phyloP scores from a whole-genome alignment of 2,888 invertebrate species.

The Monoplex corrugatus region DNA sequence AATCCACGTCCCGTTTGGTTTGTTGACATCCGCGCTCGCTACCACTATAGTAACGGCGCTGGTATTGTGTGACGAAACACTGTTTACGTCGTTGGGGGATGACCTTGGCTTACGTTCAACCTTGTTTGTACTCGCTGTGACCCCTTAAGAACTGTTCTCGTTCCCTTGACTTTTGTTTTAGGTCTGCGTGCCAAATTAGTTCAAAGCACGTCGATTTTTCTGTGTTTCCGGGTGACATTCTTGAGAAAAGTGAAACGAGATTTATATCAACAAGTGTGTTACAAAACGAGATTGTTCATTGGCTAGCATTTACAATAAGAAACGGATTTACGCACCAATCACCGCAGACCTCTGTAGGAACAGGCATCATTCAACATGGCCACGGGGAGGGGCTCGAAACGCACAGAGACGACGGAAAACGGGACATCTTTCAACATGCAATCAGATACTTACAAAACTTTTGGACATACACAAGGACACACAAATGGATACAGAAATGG shows the following conservation, averaged over 20 bases:
- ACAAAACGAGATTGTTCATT: constrained; percentile 15
- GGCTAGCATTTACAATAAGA: constrained; percentile 2
- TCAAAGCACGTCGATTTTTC: background rate
- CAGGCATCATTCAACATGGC: constrained; percentile 52
- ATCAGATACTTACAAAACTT: constrained; percentile 24
- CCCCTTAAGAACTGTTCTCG: background rate
- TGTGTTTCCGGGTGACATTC: background rate
- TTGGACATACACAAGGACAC: constrained; percentile 50
- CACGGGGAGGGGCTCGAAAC: constrained; percentile 55
- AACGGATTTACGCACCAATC: background rate
- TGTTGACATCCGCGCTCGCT: background rate
- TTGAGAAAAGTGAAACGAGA: too few species aligned
- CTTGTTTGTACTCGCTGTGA: background rate
- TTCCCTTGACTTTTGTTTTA: background rate
- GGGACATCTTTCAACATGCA: constrained; percentile 32
- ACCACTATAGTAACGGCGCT: background rate
- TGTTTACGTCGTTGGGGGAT: background rate
- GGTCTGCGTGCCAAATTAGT: background rate
- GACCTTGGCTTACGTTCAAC: background rate
- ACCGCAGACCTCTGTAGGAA: background rate
- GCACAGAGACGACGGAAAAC: background rate
- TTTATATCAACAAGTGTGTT: background rate
- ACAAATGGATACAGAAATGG: constrained; percentile 67
- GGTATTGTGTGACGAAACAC: background rate
- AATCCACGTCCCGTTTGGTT: background rate